Conservation (phyloP, 2,888 invertebrate species). For the Suillia variegata region DNA sequence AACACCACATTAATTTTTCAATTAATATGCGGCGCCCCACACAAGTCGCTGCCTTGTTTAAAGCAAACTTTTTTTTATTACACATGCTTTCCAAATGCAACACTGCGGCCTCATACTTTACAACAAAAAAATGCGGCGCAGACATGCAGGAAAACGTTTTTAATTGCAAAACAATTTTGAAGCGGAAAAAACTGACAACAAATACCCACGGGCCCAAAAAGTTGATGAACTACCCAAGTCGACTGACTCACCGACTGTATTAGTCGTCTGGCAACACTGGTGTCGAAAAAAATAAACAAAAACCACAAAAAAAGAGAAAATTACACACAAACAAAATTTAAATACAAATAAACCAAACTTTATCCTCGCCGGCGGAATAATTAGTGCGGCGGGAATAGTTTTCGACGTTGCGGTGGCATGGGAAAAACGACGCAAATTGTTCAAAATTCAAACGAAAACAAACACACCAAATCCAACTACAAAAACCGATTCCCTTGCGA, state of each 20-base stretch:
- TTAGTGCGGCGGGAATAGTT: slow-evolving; percentile 9
- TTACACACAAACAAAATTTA: not conserved
- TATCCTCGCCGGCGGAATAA: not conserved
- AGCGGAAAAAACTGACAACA: not conserved
- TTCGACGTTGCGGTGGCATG: not conserved
- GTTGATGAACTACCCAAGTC: not conserved
- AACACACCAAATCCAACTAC: too few relatives aligned
- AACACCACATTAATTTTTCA: too few relatives aligned
- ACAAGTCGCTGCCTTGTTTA: not conserved
- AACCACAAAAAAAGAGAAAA: not conserved
- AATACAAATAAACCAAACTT: not conserved
- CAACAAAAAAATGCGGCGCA: too few relatives aligned
- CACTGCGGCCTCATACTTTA: too few relatives aligned
- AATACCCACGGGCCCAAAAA: not conserved
- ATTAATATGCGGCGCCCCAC: not conserved
- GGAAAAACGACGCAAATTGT: not conserved
- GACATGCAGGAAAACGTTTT: not conserved
- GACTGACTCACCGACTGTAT: not conserved
- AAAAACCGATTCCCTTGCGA: too few relatives aligned
- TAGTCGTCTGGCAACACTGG: not conserved
- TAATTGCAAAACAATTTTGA: not conserved
- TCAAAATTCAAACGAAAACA: too few relatives aligned
- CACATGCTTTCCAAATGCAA: not conserved
- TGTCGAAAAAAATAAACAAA: not conserved
- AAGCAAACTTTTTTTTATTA: not conserved